phyloP scores from a whole-genome alignment of 2,888 invertebrate species.

The Tridacna crocea region DNA sequence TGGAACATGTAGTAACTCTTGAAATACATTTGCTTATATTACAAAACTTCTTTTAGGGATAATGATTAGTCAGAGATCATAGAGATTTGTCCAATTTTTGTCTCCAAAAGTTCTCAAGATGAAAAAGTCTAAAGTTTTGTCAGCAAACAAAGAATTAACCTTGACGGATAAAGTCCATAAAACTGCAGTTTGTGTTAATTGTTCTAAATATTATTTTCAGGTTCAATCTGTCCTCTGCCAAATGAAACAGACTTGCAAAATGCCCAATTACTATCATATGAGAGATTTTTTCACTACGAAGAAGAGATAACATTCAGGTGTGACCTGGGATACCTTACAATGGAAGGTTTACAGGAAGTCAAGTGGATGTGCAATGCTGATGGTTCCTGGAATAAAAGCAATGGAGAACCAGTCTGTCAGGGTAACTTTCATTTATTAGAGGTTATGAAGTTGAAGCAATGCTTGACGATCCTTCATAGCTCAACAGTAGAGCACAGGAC shows the following conservation, averaged over 20 bases:
- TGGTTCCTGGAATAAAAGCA: slow-evolving; percentile 30
- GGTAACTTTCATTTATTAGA: slow-evolving; percentile 27
- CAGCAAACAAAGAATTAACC: no score
- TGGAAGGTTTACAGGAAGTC: not conserved
- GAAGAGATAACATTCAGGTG: slow-evolving; percentile 18
- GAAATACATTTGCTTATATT: no score
- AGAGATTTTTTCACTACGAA: not conserved
- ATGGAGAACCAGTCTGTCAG: slow-evolving; percentile 34
- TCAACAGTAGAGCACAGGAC: no score
- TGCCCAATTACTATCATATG: not conserved
- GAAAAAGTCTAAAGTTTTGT: no score
- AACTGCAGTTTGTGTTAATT: not conserved
- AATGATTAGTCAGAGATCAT: no score
- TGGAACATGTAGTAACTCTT: no score
- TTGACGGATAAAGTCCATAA: no score
- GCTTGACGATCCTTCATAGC: no score
- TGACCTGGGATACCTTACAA: slow-evolving; percentile 14
- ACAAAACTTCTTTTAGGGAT: no score
- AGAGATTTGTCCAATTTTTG: no score
- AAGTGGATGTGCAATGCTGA: slow-evolving; percentile 25
- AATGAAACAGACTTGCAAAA: not conserved
- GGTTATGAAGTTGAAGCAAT: not conserved
- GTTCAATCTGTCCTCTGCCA: slow-evolving; percentile 8
- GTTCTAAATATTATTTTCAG: slow-evolving; percentile 4
- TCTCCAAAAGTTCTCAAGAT: no score